Evolutionary conservation across 2,113 vertebrate genomes (phyloP).

Genomic region (Eupsittula cactorum): DNA sequence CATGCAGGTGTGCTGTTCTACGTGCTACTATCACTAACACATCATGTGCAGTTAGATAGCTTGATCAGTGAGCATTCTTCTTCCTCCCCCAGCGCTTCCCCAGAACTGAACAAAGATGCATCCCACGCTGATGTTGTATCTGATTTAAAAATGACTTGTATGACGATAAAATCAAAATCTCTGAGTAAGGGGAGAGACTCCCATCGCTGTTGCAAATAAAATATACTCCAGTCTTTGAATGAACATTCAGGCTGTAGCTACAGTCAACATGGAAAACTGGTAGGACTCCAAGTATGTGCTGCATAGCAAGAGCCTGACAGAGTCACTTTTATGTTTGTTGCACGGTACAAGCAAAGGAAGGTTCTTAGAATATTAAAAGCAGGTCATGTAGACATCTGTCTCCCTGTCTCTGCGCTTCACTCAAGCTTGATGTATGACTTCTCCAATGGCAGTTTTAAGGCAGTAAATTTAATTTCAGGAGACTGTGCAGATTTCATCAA

Average conservation of each 20-base stretch:
- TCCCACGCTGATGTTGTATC: background rate
- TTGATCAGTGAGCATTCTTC: background rate
- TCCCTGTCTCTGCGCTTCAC: background rate
- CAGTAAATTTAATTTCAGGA: constrained; percentile 6
- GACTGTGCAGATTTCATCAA: constrained; percentile 36
- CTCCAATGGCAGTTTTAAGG: background rate
- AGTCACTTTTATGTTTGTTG: background rate
- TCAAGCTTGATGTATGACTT: background rate
- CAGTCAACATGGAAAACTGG: background rate
- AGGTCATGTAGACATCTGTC: background rate
- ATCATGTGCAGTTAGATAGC: background rate
- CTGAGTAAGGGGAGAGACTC: background rate
- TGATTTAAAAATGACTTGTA: background rate
- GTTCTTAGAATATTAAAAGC: background rate
- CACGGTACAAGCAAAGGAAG: background rate
- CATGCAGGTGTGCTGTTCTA: constrained; percentile 24
- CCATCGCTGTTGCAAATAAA: background rate
- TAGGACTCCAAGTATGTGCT: background rate
- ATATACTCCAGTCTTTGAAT: background rate
- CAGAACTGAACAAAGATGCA: background rate
- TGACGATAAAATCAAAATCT: background rate
- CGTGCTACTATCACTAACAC: background rate
- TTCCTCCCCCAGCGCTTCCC: background rate
- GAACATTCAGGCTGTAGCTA: background rate
- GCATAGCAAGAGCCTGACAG: background rate